Conservation (phyloP, 2,113 vertebrate species). For the Turdus rufiventris region DNA sequence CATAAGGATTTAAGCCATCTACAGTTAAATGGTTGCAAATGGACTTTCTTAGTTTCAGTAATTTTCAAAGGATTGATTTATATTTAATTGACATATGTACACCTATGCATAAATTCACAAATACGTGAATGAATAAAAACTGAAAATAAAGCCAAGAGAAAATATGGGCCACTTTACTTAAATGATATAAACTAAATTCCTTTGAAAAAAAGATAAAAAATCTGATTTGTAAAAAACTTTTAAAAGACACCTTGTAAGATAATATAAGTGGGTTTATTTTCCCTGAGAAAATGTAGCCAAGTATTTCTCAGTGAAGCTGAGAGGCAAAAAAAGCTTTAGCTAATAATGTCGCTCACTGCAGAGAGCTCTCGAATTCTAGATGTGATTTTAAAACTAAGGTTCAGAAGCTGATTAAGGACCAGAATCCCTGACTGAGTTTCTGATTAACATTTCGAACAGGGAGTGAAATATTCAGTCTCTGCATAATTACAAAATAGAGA, state of each 20-base stretch:
- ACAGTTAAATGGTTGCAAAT: not conserved
- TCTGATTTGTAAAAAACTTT: not conserved
- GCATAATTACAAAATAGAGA: not conserved
- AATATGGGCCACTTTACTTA: not conserved
- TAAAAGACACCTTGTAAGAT: not conserved
- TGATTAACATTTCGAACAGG: conserved; percentile 17
- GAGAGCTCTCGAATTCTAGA: not conserved
- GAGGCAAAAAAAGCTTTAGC: not conserved
- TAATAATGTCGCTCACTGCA: not conserved
- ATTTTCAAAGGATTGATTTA: not conserved
- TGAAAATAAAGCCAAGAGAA: not conserved
- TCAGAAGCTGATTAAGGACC: not conserved
- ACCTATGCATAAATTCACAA: not conserved
- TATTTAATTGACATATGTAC: not conserved
- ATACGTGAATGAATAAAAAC: not conserved
- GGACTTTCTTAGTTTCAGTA: not conserved
- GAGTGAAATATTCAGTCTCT: not conserved
- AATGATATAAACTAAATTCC: not conserved
- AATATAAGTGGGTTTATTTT: not conserved
- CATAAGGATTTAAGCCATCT: not conserved
- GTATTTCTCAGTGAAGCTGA: not conserved
- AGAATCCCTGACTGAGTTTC: not conserved
- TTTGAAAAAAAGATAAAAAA: not conserved
- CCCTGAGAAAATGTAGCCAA: not conserved
- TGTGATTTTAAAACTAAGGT: not conserved